Evolutionary conservation across 2,888 invertebrate species (phyloP).

Genomic region (Lithophane ornitopus): DNA sequence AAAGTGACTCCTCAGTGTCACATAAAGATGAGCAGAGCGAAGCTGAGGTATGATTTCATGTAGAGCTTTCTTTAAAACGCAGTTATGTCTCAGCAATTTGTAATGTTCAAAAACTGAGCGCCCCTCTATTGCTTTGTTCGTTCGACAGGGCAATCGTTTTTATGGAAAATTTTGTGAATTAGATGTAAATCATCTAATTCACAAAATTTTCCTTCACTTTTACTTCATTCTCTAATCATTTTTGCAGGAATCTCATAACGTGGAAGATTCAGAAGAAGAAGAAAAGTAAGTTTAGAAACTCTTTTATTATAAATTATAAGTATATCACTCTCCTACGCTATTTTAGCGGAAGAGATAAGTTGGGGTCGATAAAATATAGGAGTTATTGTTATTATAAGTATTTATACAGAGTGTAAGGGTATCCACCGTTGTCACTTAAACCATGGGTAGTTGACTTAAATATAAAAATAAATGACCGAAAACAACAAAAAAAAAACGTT

Average conservation of each 20-base stretch:
- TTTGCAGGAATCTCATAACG: conserved; percentile 75
- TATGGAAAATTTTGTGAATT: not conserved
- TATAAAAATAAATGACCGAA: no score
- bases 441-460: no score
- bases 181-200: no score
- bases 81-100: not conserved
- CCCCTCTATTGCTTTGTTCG: not conserved
- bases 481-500: no score
- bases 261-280: conserved; percentile 76
- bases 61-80: not conserved
- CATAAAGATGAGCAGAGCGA: conserved; percentile 74
- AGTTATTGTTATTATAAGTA: no score
- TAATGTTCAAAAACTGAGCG: not conserved
- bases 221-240: not conserved
- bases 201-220: no score
- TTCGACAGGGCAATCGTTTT: not conserved
- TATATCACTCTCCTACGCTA: not conserved
- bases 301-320: not conserved
- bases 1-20: conserved; percentile 81
- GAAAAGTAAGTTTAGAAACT: conserved; percentile 77
- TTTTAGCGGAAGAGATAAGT: not conserved
- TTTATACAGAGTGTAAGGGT: no score
- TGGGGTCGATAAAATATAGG: not conserved
- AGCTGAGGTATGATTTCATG: conserved; percentile 48
- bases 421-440: no score